A percentile compares a stretch with the other conserved stretches of the same genome.
Evolutionary conservation across 2,888 invertebrate genomes (phyloP).

Genomic region (Hydroisotoma schaefferi): DNA sequence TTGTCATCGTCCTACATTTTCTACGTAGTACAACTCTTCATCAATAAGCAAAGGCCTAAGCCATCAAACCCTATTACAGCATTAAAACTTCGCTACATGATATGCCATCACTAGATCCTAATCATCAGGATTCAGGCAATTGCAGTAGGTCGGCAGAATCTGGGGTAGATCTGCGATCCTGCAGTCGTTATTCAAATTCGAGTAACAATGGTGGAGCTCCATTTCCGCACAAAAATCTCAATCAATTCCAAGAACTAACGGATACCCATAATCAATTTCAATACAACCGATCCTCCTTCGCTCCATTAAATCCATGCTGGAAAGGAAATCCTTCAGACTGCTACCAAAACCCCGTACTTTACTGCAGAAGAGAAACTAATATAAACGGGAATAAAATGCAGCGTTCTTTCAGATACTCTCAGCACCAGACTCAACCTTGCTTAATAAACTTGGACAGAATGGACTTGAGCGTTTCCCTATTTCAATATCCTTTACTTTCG

Average conservation of each 20-base stretch:
- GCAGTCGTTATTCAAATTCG: background rate
- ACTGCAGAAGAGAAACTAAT: too few relatives aligned
- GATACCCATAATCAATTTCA: slow-evolving; percentile 7
- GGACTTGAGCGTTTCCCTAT: slow-evolving; percentile 33
- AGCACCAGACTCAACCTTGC: slow-evolving; percentile 18
- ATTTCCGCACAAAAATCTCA: background rate
- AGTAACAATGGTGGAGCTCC: background rate
- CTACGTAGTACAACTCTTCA: background rate
- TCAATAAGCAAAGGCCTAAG: background rate
- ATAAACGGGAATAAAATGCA: background rate
- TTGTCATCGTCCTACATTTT: background rate
- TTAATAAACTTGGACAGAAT: slow-evolving; percentile 40
- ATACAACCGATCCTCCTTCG: slow-evolving; percentile 11
- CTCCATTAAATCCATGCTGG: background rate
- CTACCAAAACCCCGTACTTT: slow-evolving; percentile 6
- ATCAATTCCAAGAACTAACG: background rate
- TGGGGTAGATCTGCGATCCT: background rate
- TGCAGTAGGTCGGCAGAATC: too few relatives aligned
- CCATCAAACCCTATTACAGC: background rate
- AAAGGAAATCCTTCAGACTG: slow-evolving; percentile 13
- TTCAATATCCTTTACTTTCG: slow-evolving; percentile 37
- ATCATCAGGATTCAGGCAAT: background rate
- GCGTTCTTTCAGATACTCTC: background rate
- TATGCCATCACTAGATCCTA: background rate
- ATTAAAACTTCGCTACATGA: background rate